phyloP scores from a whole-genome alignment of 2,888 invertebrate species.

The Leptopilina drosophilae region DNA sequence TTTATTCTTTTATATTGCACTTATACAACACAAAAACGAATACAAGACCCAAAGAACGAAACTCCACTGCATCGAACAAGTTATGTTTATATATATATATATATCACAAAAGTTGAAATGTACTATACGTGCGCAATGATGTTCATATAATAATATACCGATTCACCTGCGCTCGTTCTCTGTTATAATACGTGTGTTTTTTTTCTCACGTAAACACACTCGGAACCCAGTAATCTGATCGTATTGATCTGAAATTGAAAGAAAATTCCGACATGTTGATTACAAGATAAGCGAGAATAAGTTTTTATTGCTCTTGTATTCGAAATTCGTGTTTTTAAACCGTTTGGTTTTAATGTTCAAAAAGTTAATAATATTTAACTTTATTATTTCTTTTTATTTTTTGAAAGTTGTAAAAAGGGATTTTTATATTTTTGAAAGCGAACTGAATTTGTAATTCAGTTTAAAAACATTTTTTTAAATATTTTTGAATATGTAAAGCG shows the following conservation, averaged over 20 bases:
- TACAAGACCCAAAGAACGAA: conserved; percentile 7
- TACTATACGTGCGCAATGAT: conserved; percentile 22
- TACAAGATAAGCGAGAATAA: conserved; percentile 27
- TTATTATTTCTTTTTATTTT: no score
- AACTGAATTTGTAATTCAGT: no score
- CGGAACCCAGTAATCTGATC: conserved; percentile 19
- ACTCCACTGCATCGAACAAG: conserved; percentile 1
- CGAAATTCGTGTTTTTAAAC: conserved; percentile 11
- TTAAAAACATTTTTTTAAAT: no score
- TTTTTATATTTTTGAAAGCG: no score
- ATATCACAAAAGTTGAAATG: conserved; percentile 31
- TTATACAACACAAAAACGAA: conserved; percentile 17
- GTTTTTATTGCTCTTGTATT: conserved; percentile 17
- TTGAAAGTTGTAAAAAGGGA: no score
- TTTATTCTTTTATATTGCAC: neutral
- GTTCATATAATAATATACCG: conserved; percentile 2
- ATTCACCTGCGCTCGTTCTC: conserved; percentile 9
- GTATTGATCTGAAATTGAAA: conserved; percentile 29
- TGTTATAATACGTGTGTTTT: neutral
- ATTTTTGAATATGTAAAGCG: no score
- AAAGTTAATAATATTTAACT: no score
- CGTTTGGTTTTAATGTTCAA: neutral
- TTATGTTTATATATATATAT: neutral
- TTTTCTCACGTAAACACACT: conserved; percentile 5
- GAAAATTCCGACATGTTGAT: conserved; percentile 13